Evolutionary conservation across 2,797 vertebrate species (phyloP).

Genomic region (Streptopelia turtur): DNA sequence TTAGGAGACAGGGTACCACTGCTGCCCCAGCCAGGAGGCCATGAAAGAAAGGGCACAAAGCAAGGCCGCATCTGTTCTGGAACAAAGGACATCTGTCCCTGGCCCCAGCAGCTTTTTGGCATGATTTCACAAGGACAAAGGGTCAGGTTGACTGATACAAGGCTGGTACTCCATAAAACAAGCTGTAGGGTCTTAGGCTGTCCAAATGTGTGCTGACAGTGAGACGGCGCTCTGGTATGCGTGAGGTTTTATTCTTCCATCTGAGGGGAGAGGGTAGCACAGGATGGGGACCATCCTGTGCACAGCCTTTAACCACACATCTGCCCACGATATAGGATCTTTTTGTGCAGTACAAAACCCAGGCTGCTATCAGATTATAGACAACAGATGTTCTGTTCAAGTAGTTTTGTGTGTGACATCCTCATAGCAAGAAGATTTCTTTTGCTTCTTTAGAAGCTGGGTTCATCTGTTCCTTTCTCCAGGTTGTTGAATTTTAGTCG

Average conservation of each 20-base stretch:
- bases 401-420: neutral
- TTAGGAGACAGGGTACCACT: conserved; percentile 1
- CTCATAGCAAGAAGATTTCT: neutral
- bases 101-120: neutral
- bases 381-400: conserved; percentile 27
- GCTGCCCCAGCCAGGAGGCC: neutral
- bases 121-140: conserved; percentile 56
- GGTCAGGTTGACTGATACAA: conserved; percentile 57
- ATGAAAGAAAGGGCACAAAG: conserved; percentile 55
- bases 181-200: neutral
- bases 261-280: neutral
- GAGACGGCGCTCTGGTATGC: neutral
- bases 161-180: conserved; percentile 48
- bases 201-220: conserved; percentile 22
- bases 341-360: neutral
- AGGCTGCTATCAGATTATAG: neutral
- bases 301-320: conserved; percentile 32
- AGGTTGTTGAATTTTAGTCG: neutral
- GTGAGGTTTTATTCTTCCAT: neutral
- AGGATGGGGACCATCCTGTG: neutral
- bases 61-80: conserved; percentile 56
- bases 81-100: conserved; percentile 71
- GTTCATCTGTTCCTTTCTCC: neutral
- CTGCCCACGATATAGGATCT: conserved; percentile 39
- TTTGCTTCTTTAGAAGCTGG: neutral